These are phyloP conservation scores for Nemapogon koenigi DNA, from an alignment of 2,888 invertebrate species.

Conservation along the genomic window DNA sequence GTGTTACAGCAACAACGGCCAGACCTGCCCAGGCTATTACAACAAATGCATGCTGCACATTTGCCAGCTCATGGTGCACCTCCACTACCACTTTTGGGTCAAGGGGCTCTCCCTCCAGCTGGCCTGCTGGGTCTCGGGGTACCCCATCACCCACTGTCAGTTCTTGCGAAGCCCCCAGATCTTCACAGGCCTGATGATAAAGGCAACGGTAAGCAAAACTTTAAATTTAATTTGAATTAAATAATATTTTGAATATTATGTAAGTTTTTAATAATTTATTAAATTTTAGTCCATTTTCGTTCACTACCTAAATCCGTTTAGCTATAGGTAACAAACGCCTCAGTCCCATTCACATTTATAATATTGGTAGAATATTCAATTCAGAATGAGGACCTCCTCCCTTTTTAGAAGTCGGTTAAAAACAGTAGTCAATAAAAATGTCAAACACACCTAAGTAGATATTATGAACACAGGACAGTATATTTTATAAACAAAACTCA, in stretches of 20 bases:
- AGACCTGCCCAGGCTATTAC: slow-evolving; percentile 81
- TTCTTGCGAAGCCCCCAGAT: slow-evolving; percentile 79
- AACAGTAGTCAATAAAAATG: no score
- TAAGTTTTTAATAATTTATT: no score
- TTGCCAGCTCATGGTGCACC: slow-evolving; percentile 76
- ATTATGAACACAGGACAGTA: no score
- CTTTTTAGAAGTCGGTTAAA: no score
- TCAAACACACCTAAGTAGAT: no score
- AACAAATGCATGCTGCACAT: slow-evolving; percentile 94
- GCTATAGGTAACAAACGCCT: no score
- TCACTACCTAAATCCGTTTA: no score
- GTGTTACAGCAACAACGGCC: slow-evolving; percentile 81
- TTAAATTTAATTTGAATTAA: neutral
- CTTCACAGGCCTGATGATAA: slow-evolving; percentile 79
- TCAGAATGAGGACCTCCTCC: no score
- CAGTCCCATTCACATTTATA: no score
- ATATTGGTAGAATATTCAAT: no score
- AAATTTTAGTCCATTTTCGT: no score
- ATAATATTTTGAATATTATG: neutral
- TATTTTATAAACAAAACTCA: neutral
- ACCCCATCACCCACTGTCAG: slow-evolving; percentile 77
- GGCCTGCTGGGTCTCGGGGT: slow-evolving; percentile 73
- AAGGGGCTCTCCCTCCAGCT: slow-evolving; percentile 58
- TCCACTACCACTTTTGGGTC: slow-evolving; percentile 66
- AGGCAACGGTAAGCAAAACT: slow-evolving; percentile 80